Evolutionary conservation across 1,140 invertebrate species (phyloP).

Genomic region (Calycopis cecrops): DNA sequence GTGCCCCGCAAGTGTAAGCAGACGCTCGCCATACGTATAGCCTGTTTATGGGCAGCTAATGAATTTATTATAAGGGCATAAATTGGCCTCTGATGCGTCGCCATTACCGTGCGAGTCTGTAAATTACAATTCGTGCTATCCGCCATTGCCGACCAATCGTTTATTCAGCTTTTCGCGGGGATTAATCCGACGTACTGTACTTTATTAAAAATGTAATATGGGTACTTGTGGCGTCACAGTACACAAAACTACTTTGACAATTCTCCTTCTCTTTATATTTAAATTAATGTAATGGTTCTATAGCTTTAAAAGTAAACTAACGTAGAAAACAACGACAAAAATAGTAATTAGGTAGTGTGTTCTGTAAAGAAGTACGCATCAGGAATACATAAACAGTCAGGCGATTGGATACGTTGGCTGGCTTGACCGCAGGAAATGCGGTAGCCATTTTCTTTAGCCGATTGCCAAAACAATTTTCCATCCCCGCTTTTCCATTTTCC

Average conservation of each 20-base stretch:
- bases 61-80: slow-evolving; percentile 70
- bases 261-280: too few species aligned
- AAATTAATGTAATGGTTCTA: too few species aligned
- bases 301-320: too few species aligned
- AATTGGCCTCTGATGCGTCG: slow-evolving; percentile 63
- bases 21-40: not conserved
- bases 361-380: slow-evolving; percentile 33
- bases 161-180: slow-evolving; percentile 56
- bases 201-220: slow-evolving; percentile 40
- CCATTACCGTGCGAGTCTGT: slow-evolving; percentile 58
- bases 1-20: not conserved
- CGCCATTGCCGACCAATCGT: slow-evolving; percentile 50
- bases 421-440: slow-evolving; percentile 73
- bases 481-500: slow-evolving; percentile 67
- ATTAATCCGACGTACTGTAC: slow-evolving; percentile 44
- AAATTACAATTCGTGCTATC: slow-evolving; percentile 59
- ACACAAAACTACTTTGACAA: not conserved
- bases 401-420: slow-evolving; percentile 64
- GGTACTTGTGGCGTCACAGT: not conserved
- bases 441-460: slow-evolving; percentile 70
- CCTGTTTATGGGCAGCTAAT: slow-evolving; percentile 38
- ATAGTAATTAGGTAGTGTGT: slow-evolving; percentile 19
- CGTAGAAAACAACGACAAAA: too few species aligned
- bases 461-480: slow-evolving; percentile 73
- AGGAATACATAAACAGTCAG: slow-evolving; percentile 55